A percentile compares a stretch with the other conserved stretches of the same genome.
Conservation (phyloP, 2,888 invertebrate genomes). For the Myopa testacea region DNA sequence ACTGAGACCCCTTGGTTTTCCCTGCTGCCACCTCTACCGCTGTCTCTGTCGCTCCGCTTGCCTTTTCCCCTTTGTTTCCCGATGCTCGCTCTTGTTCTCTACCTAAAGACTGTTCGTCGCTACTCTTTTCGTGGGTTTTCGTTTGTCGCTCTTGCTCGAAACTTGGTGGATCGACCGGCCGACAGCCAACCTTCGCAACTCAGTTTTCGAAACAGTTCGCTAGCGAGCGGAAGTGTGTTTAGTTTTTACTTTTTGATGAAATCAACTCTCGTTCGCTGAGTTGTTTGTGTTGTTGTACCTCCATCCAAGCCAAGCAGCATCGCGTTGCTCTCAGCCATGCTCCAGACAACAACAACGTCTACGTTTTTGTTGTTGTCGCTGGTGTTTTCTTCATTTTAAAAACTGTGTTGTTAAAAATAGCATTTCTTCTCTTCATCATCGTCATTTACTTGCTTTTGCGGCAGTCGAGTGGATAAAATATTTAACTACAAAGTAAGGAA, state of each 20-base stretch:
- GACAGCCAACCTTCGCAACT: neutral
- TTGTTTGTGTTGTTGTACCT: too few species aligned
- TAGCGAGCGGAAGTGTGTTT: constrained; percentile 35
- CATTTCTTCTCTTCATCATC: neutral
- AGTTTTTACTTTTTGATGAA: constrained; percentile 12
- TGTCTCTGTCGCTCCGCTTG: constrained; percentile 21
- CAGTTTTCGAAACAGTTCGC: constrained; percentile 37
- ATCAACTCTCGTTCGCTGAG: too few species aligned
- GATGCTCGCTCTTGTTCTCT: too few species aligned
- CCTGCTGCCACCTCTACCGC: neutral
- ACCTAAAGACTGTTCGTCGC: constrained; percentile 5
- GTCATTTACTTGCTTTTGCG: too few species aligned
- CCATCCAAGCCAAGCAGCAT: too few species aligned
- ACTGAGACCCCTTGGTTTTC: neutral
- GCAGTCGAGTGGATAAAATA: too few species aligned
- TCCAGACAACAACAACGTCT: neutral
- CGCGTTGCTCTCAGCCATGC: neutral
- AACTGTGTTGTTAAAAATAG: neutral
- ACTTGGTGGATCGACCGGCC: neutral
- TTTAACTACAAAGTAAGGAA: too few species aligned
- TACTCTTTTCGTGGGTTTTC: constrained; percentile 12
- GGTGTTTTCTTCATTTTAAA: neutral
- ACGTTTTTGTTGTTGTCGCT: neutral
- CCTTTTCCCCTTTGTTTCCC: constrained; percentile 34
- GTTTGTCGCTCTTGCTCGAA: neutral